These are phyloP conservation scores for Neodiprion virginianus DNA, from an alignment of 1,140 invertebrate species.

Conservation along the genomic window DNA sequence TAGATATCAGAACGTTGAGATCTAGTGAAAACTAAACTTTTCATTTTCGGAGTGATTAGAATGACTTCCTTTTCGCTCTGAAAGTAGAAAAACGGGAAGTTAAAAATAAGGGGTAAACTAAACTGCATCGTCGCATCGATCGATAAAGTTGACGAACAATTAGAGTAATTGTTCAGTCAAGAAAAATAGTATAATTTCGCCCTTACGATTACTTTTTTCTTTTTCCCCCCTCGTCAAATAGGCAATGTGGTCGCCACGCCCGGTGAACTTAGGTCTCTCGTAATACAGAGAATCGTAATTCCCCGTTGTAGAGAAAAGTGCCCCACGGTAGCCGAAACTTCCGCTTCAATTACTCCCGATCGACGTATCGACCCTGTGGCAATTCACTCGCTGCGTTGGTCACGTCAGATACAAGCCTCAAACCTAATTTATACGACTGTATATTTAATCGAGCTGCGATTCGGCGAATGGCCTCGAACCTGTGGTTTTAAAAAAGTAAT, in stretches of 20 bases:
- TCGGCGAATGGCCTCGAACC: background rate
- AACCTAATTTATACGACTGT: background rate
- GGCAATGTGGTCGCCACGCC: background rate
- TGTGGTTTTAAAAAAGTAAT: background rate
- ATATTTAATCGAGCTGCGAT: background rate
- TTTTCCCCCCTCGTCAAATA: background rate
- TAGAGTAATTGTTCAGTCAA: too few relatives aligned
- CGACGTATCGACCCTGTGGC: background rate
- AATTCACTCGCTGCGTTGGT: background rate
- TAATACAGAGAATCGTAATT: background rate
- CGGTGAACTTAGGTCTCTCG: background rate
- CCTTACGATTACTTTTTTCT: too few relatives aligned
- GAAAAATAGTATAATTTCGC: too few relatives aligned
- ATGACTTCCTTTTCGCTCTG: too few relatives aligned
- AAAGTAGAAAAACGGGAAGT: too few relatives aligned
- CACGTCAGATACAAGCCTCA: background rate
- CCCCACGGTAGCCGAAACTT: background rate
- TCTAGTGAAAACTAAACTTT: too few relatives aligned
- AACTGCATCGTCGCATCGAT: too few relatives aligned
- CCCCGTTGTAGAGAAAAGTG: background rate
- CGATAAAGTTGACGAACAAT: too few relatives aligned
- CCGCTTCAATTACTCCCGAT: background rate
- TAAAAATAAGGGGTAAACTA: too few relatives aligned
- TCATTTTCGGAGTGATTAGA: too few relatives aligned
- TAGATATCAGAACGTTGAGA: too few relatives aligned